Percentiles rank a stretch among this genome's conserved stretches.
These are phyloP conservation scores for Cynoglossus semilaevis DNA, from an alignment of 2,113 vertebrate genomes.

Conservation along the genomic window DNA sequence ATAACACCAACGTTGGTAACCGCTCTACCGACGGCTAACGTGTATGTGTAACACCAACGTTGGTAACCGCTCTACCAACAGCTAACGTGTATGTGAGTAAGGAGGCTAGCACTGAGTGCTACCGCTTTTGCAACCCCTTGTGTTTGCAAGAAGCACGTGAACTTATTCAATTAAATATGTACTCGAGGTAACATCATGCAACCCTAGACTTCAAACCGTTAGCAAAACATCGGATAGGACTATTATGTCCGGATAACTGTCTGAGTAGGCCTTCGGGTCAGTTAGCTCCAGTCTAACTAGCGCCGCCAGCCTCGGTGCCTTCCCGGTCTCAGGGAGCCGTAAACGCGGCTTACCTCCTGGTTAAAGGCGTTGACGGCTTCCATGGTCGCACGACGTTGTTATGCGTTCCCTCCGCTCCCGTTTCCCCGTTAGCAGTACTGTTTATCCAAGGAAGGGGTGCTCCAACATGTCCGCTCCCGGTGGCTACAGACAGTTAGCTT, in stretches of 20 bases:
- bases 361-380: conserved; percentile 89
- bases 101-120: background rate
- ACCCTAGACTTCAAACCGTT: background rate
- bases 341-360: conserved; percentile 78
- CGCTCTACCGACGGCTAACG: conserved; percentile 11
- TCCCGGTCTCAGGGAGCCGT: conserved; percentile 22
- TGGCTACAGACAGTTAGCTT: conserved; percentile 65
- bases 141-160: background rate
- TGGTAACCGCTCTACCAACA: background rate
- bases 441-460: conserved; percentile 65
- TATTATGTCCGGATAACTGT: conserved; percentile 23
- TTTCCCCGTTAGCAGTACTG: conserved; percentile 46
- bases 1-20: conserved; percentile 6
- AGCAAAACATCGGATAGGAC: background rate
- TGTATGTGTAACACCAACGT: background rate
- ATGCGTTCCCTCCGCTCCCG: conserved; percentile 25
- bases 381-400: conserved; percentile 71
- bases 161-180: too few species aligned
- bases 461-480: conserved; percentile 81
- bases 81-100: conserved; percentile 7
- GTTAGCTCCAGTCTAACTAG: conserved; percentile 44
- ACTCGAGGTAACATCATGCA: too few species aligned
- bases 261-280: conserved; percentile 35
- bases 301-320: conserved; percentile 30
- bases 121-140: conserved; percentile 17